phyloP scores from a whole-genome alignment of 1,140 invertebrate species.

The Matsumurasca onukii region DNA sequence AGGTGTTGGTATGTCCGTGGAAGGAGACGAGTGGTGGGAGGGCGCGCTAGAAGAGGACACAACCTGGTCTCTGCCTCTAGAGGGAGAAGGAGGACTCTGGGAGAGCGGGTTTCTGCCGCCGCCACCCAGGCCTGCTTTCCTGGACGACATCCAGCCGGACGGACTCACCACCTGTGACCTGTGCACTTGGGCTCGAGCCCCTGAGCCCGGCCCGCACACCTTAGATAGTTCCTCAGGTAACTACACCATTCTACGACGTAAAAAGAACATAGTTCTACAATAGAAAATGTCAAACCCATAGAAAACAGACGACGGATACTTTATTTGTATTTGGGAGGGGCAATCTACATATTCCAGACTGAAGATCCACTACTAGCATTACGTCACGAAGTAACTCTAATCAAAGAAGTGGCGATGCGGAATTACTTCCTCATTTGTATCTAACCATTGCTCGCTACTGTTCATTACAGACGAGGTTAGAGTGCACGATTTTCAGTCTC shows the following conservation, averaged over 20 bases:
- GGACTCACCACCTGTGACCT: conserved; percentile 71
- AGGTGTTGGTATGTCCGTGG: conserved; percentile 34
- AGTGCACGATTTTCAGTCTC: no score
- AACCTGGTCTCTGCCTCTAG: conserved; percentile 56
- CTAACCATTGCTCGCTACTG: no score
- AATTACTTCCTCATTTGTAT: no score
- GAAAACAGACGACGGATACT: no score
- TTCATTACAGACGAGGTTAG: no score
- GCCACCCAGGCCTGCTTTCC: conserved; percentile 62
- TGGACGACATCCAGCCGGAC: conserved; percentile 58
- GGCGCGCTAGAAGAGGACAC: conserved; percentile 60
- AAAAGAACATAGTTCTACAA: no score
- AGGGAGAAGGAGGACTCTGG: conserved; percentile 64
- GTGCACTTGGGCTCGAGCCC: conserved; percentile 64
- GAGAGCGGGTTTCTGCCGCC: conserved; percentile 64
- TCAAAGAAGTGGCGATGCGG: not conserved
- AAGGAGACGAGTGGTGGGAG: conserved; percentile 54
- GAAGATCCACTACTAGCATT: no score
- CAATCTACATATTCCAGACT: no score
- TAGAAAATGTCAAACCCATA: no score
- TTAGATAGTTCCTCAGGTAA: conserved; percentile 15
- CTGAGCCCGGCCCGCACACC: conserved; percentile 44
- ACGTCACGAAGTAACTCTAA: no score
- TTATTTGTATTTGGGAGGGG: no score
- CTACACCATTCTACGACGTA: conserved; percentile 8